Evolutionary conservation across 2,888 invertebrate genomes (phyloP).

Genomic region (Orthosia gothica): DNA sequence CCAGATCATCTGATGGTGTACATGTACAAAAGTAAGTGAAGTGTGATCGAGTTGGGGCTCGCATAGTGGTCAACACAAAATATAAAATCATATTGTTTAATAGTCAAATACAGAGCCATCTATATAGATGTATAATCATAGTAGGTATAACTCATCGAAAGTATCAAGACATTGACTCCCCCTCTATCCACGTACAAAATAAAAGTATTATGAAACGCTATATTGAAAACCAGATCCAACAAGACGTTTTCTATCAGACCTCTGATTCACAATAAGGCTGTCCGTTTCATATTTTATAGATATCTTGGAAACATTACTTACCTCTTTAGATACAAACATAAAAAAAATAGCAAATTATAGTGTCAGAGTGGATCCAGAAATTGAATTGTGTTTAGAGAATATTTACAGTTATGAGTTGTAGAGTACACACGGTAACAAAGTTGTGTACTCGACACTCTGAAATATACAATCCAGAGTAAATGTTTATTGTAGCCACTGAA

Average conservation of each 20-base stretch:
- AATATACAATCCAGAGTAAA: conserved; percentile 63
- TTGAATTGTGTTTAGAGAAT: conserved; percentile 73
- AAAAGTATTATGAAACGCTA: conserved; percentile 78
- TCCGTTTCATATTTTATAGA: conserved; percentile 85
- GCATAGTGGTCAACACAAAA: conserved; percentile 82
- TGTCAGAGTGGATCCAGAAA: conserved; percentile 79
- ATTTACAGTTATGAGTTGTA: conserved; percentile 75
- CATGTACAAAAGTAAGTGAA: conserved; percentile 92
- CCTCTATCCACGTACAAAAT: conserved; percentile 88
- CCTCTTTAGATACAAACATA: conserved; percentile 85
- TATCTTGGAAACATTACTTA: conserved; percentile 84
- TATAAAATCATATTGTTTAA: conserved; percentile 85
- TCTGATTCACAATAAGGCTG: conserved; percentile 82
- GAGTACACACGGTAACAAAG: conserved; percentile 74
- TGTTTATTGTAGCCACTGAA: conserved; percentile 60
- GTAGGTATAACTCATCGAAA: conserved; percentile 74
- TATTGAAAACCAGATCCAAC: conserved; percentile 80
- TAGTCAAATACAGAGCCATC: conserved; percentile 90
- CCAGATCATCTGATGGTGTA: conserved; percentile 94
- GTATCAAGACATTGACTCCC: conserved; percentile 74
- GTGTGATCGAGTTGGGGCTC: conserved; percentile 79
- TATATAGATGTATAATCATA: conserved; percentile 85
- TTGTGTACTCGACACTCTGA: conserved; percentile 52
- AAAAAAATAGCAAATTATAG: conserved; percentile 88
- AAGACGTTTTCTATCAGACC: conserved; percentile 82